These are phyloP conservation scores for Neodiprion pinetum DNA, from an alignment of 1,140 invertebrate species.

Conservation along the genomic window DNA sequence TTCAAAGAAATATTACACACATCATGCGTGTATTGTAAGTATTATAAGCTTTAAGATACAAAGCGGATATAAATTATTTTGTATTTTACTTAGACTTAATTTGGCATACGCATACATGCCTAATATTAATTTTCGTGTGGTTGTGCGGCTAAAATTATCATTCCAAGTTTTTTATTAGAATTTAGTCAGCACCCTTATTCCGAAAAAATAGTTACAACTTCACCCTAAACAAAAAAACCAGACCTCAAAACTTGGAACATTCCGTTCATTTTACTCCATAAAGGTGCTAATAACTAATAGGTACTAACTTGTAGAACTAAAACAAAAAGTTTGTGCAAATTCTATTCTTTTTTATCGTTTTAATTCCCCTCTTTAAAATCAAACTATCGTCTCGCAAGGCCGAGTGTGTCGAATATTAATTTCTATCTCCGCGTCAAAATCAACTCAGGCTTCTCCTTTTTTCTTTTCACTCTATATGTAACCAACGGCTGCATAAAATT, in stretches of 20 bases:
- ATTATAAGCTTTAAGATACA: not conserved
- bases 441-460: not conserved
- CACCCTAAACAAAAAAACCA: no score
- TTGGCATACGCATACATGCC: not conserved
- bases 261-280: not conserved
- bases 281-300: slow-evolving; percentile 5
- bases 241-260: not conserved
- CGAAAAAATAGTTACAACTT: not conserved
- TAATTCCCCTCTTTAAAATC: not conserved
- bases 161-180: not conserved
- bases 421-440: not conserved
- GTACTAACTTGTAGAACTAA: not conserved
- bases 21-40: not conserved
- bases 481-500: no score
- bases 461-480: not conserved
- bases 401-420: not conserved
- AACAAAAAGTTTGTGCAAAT: not conserved
- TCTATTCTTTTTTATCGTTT: not conserved
- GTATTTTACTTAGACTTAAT: not conserved
- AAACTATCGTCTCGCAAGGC: not conserved
- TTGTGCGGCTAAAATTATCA: not conserved
- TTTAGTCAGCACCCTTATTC: not conserved
- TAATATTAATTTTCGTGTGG: not conserved
- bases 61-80: not conserved
- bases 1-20: not conserved